A percentile compares a stretch with the other conserved stretches of the same genome.
Evolutionary conservation across 2,113 vertebrate genomes (phyloP).

Genomic region (Periophthalmus modestus): DNA sequence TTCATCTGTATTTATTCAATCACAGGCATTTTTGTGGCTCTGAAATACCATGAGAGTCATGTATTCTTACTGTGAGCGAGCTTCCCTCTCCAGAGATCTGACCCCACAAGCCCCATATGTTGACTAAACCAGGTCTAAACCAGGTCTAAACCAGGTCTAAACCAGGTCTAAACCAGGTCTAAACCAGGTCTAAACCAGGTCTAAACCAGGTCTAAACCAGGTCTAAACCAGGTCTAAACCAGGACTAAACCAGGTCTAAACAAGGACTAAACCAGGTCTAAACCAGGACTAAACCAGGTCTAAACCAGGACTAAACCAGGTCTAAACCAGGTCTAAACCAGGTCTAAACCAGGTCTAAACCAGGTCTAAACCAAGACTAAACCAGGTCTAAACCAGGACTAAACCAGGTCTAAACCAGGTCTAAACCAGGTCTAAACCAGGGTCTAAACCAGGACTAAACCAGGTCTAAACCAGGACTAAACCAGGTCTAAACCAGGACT

Average conservation of each 20-base stretch:
- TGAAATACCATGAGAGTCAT: too few species aligned
- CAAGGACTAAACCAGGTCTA: neutral
- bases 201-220: too few species aligned
- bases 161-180: neutral
- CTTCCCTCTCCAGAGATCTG: too few species aligned
- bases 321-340: conserved; percentile 1
- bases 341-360: neutral
- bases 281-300: neutral
- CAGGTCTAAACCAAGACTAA: neutral
- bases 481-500: neutral
- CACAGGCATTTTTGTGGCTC: too few species aligned
- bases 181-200: neutral
- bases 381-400: neutral
- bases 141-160: neutral
- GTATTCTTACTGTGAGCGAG: too few species aligned
- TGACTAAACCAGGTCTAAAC: neutral
- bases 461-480: neutral
- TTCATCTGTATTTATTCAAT: too few species aligned
- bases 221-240: too few species aligned
- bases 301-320: neutral
- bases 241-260: too few species aligned
- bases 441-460: neutral
- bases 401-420: neutral
- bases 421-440: neutral
- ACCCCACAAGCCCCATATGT: too few species aligned